These are phyloP conservation scores for Anthonomus grandis DNA, from an alignment of 1,140 invertebrate genomes.

Conservation along the genomic window DNA sequence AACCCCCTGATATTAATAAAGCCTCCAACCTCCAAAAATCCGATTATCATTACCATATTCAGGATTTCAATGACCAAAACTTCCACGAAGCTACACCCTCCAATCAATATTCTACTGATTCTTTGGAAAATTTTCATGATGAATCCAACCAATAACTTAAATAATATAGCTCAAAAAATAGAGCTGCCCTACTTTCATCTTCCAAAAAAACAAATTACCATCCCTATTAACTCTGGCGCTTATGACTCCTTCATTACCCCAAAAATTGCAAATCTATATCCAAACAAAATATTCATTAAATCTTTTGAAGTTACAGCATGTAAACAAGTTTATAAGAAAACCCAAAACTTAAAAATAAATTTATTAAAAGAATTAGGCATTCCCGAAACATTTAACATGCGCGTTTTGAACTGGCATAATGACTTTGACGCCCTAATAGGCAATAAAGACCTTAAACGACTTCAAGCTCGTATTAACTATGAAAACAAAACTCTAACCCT, in stretches of 20 bases:
- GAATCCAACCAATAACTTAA: neutral
- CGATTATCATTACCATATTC: too few species aligned
- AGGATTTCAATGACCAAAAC: too few species aligned
- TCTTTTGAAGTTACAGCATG: neutral
- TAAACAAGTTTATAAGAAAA: conserved; percentile 1
- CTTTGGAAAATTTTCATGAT: neutral
- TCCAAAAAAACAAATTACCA: too few species aligned
- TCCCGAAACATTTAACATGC: neutral
- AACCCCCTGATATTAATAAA: too few species aligned
- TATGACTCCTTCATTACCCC: neutral
- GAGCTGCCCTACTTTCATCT: too few species aligned
- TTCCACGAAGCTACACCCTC: neutral
- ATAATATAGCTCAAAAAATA: too few species aligned
- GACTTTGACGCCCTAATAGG: conserved; percentile 2
- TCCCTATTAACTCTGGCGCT: neutral
- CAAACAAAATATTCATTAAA: neutral
- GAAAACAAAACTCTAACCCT: conserved; percentile 1
- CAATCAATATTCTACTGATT: too few species aligned
- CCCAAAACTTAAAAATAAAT: neutral
- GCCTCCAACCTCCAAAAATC: too few species aligned
- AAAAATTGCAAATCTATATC: neutral
- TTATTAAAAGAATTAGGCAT: conserved; percentile 7
- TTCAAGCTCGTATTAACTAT: neutral
- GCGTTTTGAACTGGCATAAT: conserved; percentile 4
- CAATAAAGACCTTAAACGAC: neutral